Percentiles rank a stretch among this genome's conserved stretches.
Conservation (phyloP, 1,140 invertebrate species). For the Drosophila jambulina region DNA sequence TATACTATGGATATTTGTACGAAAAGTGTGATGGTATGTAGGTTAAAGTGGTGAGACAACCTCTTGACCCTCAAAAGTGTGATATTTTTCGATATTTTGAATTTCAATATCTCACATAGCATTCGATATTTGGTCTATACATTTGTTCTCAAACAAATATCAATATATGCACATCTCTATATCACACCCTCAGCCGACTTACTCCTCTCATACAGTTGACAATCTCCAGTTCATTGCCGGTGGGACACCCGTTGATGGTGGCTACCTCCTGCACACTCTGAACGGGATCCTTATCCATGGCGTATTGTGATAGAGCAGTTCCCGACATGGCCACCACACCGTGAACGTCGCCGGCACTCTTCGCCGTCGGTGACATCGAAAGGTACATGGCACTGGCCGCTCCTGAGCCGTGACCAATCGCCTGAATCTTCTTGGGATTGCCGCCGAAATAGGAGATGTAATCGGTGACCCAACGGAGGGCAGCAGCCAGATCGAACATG, state of each 20-base stretch:
- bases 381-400: conserved; percentile 88
- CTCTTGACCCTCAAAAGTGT: too few relatives aligned
- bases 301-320: conserved; percentile 88
- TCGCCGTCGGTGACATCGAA: conserved; percentile 86
- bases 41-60: too few relatives aligned
- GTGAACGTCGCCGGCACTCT: conserved; percentile 85
- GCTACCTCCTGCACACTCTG: conserved; percentile 86
- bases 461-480: conserved; percentile 88
- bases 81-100: too few relatives aligned
- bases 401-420: conserved; percentile 90
- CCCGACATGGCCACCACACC: conserved; percentile 90
- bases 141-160: too few relatives aligned
- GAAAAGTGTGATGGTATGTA: too few relatives aligned
- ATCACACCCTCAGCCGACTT: not conserved
- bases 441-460: conserved; percentile 90
- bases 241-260: conserved; percentile 86
- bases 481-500: conserved; percentile 89
- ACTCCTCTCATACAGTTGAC: conserved; percentile 87
- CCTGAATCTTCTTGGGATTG: conserved; percentile 88
- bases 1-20: too few relatives aligned
- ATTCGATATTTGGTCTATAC: too few relatives aligned
- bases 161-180: too few relatives aligned
- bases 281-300: conserved; percentile 87
- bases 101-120: too few relatives aligned
- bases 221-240: conserved; percentile 85